Percentiles rank a stretch among this genome's conserved stretches.
phyloP scores from a whole-genome alignment of 37 sponge, comb jelly and placozoan genomes.

The Cladorhizidae sp. region DNA sequence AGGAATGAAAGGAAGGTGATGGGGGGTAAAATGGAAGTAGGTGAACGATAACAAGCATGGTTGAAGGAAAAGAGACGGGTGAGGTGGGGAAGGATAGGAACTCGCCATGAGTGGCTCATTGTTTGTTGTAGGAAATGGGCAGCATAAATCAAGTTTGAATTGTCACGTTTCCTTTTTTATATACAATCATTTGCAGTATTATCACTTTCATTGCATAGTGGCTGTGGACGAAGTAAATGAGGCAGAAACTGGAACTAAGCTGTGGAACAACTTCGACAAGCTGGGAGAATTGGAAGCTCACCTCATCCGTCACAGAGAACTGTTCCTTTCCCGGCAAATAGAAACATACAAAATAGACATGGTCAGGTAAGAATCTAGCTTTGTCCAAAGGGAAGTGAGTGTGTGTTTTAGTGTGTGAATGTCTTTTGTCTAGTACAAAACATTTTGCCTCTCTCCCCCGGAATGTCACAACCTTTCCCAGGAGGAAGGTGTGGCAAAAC shows the following conservation, averaged over 20 bases:
- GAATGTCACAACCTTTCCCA: too few relatives aligned
- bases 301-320: slow-evolving; percentile 85
- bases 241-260: slow-evolving; percentile 21
- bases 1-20: too few relatives aligned
- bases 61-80: too few relatives aligned
- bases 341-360: slow-evolving; percentile 93
- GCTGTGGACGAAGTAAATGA: slow-evolving; percentile 79
- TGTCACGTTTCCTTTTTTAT: too few relatives aligned
- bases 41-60: background rate
- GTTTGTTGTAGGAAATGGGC: too few relatives aligned
- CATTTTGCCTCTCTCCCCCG: too few relatives aligned
- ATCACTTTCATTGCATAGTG: slow-evolving; percentile 33
- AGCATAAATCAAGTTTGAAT: too few relatives aligned
- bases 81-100: too few relatives aligned
- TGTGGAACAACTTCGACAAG: slow-evolving; percentile 40
- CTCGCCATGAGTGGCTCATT: too few relatives aligned
- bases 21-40: background rate
- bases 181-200: too few relatives aligned
- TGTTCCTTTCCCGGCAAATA: slow-evolving; percentile 89
- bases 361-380: slow-evolving; percentile 72
- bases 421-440: too few relatives aligned
- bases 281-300: slow-evolving; percentile 58
- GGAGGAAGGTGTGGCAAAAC: too few relatives aligned
- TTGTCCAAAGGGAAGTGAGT: background rate
- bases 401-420: background rate